A percentile compares a stretch with the other conserved stretches of the same genome.
phyloP scores from a whole-genome alignment of 2,113 vertebrate genomes.

The Oreochromis tanganicae region DNA sequence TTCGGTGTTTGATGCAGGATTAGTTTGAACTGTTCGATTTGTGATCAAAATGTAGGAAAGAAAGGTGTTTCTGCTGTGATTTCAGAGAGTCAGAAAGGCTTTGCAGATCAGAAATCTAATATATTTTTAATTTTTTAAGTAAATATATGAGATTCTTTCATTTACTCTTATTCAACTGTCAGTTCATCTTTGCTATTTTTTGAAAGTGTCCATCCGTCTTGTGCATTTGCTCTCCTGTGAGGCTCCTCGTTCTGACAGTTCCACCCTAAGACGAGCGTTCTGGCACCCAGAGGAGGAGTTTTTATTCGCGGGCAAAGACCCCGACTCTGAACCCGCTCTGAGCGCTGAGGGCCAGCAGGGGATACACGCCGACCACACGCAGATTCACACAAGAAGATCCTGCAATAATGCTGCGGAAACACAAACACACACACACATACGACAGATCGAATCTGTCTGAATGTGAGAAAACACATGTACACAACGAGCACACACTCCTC shows the following conservation, averaged over 20 bases:
- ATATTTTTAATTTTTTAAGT: neutral
- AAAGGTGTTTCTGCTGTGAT: neutral
- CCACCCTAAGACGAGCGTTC: neutral
- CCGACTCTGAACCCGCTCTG: constrained; percentile 38
- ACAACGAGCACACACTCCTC: neutral
- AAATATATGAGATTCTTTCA: neutral
- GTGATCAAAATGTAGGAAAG: neutral
- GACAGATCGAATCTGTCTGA: constrained; percentile 5
- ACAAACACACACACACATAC: neutral
- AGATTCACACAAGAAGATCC: neutral
- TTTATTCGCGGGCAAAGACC: constrained; percentile 46
- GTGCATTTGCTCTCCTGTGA: neutral
- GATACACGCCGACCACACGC: constrained; percentile 29
- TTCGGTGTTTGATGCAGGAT: neutral
- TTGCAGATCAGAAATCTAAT: neutral
- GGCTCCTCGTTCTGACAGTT: constrained; percentile 6
- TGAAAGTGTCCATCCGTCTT: neutral
- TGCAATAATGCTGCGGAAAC: neutral
- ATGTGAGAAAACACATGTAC: constrained; percentile 13
- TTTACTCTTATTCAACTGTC: neutral
- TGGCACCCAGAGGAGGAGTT: constrained; percentile 27
- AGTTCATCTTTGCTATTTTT: neutral
- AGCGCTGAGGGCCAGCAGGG: constrained; percentile 33
- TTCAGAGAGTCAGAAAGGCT: neutral
- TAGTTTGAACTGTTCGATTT: neutral